phyloP scores from a whole-genome alignment of 1,140 invertebrate species.

The Sweltsa coloradensis region DNA sequence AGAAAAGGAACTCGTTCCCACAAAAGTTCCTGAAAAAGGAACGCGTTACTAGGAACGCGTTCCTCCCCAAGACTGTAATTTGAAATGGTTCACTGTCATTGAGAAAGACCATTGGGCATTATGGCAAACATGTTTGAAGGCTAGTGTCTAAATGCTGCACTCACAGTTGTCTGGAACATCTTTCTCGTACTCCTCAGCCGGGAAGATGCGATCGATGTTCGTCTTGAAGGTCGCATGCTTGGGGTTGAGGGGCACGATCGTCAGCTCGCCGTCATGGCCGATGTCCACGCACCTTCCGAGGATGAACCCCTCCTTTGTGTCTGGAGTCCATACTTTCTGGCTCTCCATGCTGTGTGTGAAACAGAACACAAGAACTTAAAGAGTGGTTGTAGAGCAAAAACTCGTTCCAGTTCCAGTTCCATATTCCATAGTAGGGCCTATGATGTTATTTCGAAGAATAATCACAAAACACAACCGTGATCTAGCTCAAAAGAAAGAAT shows the following conservation, averaged over 20 bases:
- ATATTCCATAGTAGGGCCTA: too few relatives aligned
- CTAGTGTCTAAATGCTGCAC: too few relatives aligned
- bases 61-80: too few relatives aligned
- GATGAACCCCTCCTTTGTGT: slow-evolving; percentile 79
- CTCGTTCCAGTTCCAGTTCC: too few relatives aligned
- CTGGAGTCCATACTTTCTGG: slow-evolving; percentile 87
- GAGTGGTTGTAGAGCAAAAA: too few relatives aligned
- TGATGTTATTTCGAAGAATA: too few relatives aligned
- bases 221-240: slow-evolving; percentile 48
- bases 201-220: slow-evolving; percentile 69
- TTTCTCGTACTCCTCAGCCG: slow-evolving; percentile 66
- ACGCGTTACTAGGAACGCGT: too few relatives aligned
- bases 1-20: too few relatives aligned
- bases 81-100: neutral
- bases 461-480: too few relatives aligned
- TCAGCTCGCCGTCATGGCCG: slow-evolving; percentile 60
- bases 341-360: slow-evolving; percentile 38
- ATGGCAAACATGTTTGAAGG: neutral
- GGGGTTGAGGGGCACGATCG: slow-evolving; percentile 63
- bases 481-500: too few relatives aligned
- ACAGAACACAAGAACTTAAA: too few relatives aligned
- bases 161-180: slow-evolving; percentile 95
- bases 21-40: too few relatives aligned
- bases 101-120: neutral
- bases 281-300: slow-evolving; percentile 83